Evolutionary conservation across 2,113 vertebrate species (phyloP), one percentile per base, ranked within the genome.

Genomic region (Ardeotis arabs): DNA sequence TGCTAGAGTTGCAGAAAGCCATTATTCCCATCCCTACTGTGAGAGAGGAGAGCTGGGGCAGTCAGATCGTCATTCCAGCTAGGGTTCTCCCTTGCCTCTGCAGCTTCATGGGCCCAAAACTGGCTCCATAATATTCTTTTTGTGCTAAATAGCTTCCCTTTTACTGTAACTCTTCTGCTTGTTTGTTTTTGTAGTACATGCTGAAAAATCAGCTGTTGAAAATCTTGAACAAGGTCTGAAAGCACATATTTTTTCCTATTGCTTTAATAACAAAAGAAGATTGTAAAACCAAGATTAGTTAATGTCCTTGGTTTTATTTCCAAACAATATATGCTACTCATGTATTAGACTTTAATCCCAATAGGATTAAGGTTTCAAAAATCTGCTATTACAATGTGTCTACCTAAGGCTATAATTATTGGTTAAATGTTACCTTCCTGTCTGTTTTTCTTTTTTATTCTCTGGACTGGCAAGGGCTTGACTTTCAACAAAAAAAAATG

Each of bases 391-490:
- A 35, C 22, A 25, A 45, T 33, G 17, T 41, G 14, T 31, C 17
- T 63, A n/a, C 28, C 47, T 81, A 49, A 55, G 37, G 83, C 47
- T 35, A n/a, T 87, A 70, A 60, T 69, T 80, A 58, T 63, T 92
- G 55, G 70, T 96, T 93, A 91, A 96, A 88, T 90, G 63, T 82
- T 95, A 78, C 84, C 83, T 84, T 75, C 29, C 9, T 87, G 75
- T 76, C 58, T 93, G 67, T 93, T 49, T 91, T 83, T 94, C 84
- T n/a, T n/a, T 64, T 13, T 39, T 79, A 56, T 81, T 83, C n/a
- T 97, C 59, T 81, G 73, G 77, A 75, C 15, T 95, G 90, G 70
- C 58, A 92, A 58, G 80, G 55, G 16, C 47, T 94, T 91, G 58
- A 68, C 53, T 82, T 50, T 72, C 41, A 89, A 59, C 66, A n/a